Conservation (phyloP, 1,140 invertebrate species). For the Eriocheir sinensis region DNA sequence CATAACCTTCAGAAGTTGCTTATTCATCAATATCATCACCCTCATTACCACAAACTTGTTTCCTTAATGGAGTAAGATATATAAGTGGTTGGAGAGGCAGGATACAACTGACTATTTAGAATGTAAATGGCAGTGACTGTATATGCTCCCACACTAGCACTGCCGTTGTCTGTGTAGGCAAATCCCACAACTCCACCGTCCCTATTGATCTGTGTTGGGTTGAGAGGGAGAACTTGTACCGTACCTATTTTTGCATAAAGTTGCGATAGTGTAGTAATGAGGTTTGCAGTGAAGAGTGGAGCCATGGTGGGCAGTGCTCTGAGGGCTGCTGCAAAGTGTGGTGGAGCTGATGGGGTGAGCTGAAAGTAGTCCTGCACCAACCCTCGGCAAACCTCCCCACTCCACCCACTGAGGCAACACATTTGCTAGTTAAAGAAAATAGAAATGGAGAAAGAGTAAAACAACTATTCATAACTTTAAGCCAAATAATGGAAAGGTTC, state of each 20-base stretch:
- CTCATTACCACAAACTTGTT: background rate
- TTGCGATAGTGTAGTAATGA: conserved; percentile 72
- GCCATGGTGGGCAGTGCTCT: conserved; percentile 71
- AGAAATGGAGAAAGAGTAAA: no score
- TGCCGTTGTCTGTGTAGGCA: no score
- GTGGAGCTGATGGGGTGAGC: conserved; percentile 61
- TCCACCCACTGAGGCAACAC: conserved; percentile 67
- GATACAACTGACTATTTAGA: no score
- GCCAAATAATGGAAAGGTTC: no score
- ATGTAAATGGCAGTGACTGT: no score
- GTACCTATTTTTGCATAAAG: conserved; percentile 74
- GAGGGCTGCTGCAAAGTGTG: conserved; percentile 71
- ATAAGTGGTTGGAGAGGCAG: no score
- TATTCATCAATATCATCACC: background rate
- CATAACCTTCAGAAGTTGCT: background rate
- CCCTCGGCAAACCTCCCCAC: conserved; percentile 68
- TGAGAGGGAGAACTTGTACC: conserved; percentile 11
- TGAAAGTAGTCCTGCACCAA: conserved; percentile 71
- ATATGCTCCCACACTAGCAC: no score
- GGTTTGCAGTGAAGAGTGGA: conserved; percentile 72
- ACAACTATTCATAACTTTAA: no score
- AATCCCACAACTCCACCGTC: no score
- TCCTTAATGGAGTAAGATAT: no score
- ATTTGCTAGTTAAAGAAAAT: no score
- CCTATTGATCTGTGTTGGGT: no score